Conservation (phyloP, 2,113 vertebrate genomes). For the Pimephales promelas region DNA sequence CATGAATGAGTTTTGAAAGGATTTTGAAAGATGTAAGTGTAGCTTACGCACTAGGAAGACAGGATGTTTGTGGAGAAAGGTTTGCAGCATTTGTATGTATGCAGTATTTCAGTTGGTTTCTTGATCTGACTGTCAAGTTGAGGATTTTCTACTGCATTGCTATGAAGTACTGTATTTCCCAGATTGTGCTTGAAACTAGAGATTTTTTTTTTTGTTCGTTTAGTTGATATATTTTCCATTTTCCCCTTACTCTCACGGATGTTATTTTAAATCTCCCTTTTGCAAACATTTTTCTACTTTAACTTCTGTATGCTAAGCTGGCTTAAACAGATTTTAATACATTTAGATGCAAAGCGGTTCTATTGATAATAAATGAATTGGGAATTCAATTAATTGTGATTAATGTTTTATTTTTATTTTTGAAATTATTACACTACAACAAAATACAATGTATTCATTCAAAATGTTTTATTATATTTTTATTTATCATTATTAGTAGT, state of each 20-base stretch:
- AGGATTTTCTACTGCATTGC: neutral
- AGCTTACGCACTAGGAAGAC: neutral
- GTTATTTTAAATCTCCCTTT: neutral
- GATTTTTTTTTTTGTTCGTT: neutral
- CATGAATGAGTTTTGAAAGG: neutral
- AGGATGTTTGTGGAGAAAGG: neutral
- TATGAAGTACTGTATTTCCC: neutral
- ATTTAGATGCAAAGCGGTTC: neutral
- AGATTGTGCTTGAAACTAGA: neutral
- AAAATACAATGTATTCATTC: neutral
- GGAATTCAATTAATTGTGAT: neutral
- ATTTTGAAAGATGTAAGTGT: slow-evolving; percentile 12
- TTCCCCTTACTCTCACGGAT: slow-evolving; percentile 34
- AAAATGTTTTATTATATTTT: neutral
- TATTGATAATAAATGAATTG: slow-evolving; percentile 13
- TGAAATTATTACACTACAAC: neutral
- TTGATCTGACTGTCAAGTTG: neutral
- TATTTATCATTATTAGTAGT: neutral
- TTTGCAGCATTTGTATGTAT: slow-evolving; percentile 31
- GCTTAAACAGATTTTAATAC: neutral
- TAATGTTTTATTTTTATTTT: neutral
- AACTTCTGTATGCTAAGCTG: slow-evolving; percentile 5
- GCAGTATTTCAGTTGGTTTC: neutral
- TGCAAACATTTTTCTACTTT: neutral
- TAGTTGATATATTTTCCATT: slow-evolving; percentile 37